Evolutionary conservation across 2,888 invertebrate genomes (phyloP).

Genomic region (Chloroclysta siterata): DNA sequence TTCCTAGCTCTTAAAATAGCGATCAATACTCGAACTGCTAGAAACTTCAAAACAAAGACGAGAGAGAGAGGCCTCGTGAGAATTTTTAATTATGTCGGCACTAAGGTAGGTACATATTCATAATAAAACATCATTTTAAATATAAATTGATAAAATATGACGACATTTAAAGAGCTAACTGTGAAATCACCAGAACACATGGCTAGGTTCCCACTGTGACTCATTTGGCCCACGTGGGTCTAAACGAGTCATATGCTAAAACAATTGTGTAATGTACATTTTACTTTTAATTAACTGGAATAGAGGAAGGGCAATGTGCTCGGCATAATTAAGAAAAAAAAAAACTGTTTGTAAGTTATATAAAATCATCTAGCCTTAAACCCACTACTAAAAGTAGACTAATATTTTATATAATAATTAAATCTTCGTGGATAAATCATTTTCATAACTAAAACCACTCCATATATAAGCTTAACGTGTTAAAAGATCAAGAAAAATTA

Average conservation of each 20-base stretch:
- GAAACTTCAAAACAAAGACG: too few species aligned
- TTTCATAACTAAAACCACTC: background rate
- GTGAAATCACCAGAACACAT: constrained; percentile 17
- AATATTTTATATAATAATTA: background rate
- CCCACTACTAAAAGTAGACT: background rate
- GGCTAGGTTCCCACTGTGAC: constrained; percentile 29
- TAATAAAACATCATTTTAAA: background rate
- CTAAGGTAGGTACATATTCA: background rate
- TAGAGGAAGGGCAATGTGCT: constrained; percentile 21
- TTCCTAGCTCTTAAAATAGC: too few species aligned
- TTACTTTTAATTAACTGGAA: constrained; percentile 10
- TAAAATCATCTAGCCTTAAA: background rate
- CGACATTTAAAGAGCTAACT: background rate
- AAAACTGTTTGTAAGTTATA: too few species aligned
- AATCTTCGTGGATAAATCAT: background rate
- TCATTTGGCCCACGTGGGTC: constrained; percentile 25
- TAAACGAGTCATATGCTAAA: constrained; percentile 25
- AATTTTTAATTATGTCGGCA: background rate
- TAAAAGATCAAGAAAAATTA: constrained; percentile 5
- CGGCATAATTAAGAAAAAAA: background rate
- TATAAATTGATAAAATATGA: background rate
- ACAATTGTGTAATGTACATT: constrained; percentile 20
- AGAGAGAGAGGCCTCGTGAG: background rate
- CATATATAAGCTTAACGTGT: constrained; percentile 1
- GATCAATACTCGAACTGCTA: too few species aligned